Conservation (phyloP, 2,888 invertebrate species). For the Drosophila neotestacea region DNA sequence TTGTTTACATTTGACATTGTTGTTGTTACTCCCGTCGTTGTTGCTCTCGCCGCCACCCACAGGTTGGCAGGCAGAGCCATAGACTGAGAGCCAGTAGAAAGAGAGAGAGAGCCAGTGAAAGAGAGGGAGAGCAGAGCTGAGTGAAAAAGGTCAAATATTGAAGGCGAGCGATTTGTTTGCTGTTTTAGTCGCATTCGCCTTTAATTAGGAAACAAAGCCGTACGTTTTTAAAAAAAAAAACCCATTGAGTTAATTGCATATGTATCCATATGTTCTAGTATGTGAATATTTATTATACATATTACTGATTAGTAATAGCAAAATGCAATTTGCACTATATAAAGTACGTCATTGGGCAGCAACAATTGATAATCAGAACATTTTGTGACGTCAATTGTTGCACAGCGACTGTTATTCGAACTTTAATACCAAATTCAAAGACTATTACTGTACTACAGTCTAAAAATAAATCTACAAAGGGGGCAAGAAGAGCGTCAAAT, state of each 20-base stretch:
- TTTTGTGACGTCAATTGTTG: slow-evolving; percentile 41
- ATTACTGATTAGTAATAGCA: neutral
- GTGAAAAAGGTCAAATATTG: slow-evolving; percentile 75
- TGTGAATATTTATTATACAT: too few relatives aligned
- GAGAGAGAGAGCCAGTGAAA: slow-evolving; percentile 2
- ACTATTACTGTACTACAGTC: slow-evolving; percentile 2
- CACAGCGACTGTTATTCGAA: slow-evolving; percentile 31
- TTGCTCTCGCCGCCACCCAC: slow-evolving; percentile 54
- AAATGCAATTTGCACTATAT: slow-evolving; percentile 23
- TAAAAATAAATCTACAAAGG: slow-evolving; percentile 20
- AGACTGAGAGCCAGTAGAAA: slow-evolving; percentile 7
- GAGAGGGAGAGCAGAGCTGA: slow-evolving; percentile 24
- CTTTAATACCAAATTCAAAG: slow-evolving; percentile 2
- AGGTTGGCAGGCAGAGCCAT: slow-evolving; percentile 28
- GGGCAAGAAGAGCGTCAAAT: slow-evolving; percentile 25
- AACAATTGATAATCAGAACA: slow-evolving; percentile 36
- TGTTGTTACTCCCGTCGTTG: slow-evolving; percentile 40
- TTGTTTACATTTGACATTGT: slow-evolving; percentile 70
- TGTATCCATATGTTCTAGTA: neutral
- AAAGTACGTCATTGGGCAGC: slow-evolving; percentile 8
- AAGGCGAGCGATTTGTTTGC: slow-evolving; percentile 61
- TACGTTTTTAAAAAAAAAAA: slow-evolving; percentile 48
- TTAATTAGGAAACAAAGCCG: slow-evolving; percentile 72
- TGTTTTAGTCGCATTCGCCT: slow-evolving; percentile 43
- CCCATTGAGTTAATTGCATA: slow-evolving; percentile 39